Conservation (phyloP, 2,888 invertebrate species). For the Abscondita cerata region DNA sequence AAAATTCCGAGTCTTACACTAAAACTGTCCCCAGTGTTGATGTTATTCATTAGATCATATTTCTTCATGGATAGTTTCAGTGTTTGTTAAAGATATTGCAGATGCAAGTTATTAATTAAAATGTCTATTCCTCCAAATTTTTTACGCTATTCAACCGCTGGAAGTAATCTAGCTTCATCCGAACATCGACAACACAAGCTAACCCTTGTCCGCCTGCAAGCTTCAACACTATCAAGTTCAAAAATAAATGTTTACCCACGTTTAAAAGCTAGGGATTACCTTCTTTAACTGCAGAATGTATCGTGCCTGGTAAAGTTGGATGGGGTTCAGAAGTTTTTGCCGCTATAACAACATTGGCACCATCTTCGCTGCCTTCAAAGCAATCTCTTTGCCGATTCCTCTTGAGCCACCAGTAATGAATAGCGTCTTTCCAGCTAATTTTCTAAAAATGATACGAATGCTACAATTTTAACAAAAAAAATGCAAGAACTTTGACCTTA, state of each 20-base stretch:
- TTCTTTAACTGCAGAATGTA: slow-evolving; percentile 90
- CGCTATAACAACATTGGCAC: slow-evolving; percentile 89
- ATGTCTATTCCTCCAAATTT: slow-evolving; percentile 97
- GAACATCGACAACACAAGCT: slow-evolving; percentile 87
- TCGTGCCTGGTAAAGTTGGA: slow-evolving; percentile 91
- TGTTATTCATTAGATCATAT: slow-evolving; percentile 94
- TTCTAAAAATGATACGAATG: slow-evolving; percentile 56
- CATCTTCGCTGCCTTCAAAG: slow-evolving; percentile 90
- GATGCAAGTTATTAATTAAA: slow-evolving; percentile 95
- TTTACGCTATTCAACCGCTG: slow-evolving; percentile 58
- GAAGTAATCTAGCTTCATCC: slow-evolving; percentile 49
- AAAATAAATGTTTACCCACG: no score
- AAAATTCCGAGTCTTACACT: no score
- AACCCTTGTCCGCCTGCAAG: slow-evolving; percentile 84
- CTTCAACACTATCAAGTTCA: no score
- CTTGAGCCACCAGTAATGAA: slow-evolving; percentile 97
- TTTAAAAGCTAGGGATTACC: slow-evolving; percentile 68
- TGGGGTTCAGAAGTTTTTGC: slow-evolving; percentile 91
- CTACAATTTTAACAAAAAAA: no score
- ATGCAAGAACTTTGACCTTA: no score
- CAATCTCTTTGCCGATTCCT: slow-evolving; percentile 96
- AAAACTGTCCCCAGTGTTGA: slow-evolving; percentile 96
- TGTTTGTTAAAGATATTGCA: slow-evolving; percentile 87
- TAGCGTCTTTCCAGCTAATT: slow-evolving; percentile 81
- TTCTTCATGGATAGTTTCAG: slow-evolving; percentile 91